Conservation (phyloP, 2,888 invertebrate species). For the Agrochola macilenta region DNA sequence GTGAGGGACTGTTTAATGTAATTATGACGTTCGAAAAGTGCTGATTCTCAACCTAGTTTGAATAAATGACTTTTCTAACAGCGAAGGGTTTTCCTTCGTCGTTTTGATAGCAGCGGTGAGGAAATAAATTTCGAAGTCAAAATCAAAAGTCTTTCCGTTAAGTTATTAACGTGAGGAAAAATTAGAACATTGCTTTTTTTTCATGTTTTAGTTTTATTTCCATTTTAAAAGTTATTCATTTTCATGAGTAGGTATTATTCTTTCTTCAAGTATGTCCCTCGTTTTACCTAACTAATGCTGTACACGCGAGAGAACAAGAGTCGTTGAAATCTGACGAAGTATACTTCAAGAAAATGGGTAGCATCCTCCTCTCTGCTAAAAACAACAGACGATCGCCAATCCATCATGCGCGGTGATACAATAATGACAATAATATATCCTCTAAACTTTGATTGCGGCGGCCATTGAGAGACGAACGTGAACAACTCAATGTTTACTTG, state of each 20-base stretch:
- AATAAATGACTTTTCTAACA: no score
- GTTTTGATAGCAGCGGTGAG: no score
- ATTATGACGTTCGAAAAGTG: no score
- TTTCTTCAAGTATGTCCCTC: not conserved
- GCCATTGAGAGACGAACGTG: slow-evolving; percentile 7
- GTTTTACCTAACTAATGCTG: not conserved
- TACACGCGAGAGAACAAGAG: not conserved
- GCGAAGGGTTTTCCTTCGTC: no score
- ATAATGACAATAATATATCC: slow-evolving; percentile 31
- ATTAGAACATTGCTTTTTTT: not conserved
- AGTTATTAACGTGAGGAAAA: not conserved
- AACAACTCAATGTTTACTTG: slow-evolving; percentile 11
- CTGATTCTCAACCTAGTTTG: no score
- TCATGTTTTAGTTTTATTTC: not conserved
- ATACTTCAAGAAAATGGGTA: slow-evolving; percentile 26
- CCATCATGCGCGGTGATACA: slow-evolving; percentile 41
- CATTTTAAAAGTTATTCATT: not conserved
- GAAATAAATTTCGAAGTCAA: no score
- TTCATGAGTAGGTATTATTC: not conserved
- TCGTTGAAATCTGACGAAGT: slow-evolving; percentile 8
- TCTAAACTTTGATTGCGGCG: slow-evolving; percentile 18
- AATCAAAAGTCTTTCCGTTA: no score
- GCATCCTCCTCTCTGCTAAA: slow-evolving; percentile 29
- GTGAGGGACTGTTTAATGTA: no score
- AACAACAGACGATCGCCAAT: slow-evolving; percentile 17